A percentile compares a stretch with the other conserved stretches of the same genome.
These are phyloP conservation scores for Episyrphus balteatus DNA, from an alignment of 1,140 invertebrate genomes.

Conservation along the genomic window DNA sequence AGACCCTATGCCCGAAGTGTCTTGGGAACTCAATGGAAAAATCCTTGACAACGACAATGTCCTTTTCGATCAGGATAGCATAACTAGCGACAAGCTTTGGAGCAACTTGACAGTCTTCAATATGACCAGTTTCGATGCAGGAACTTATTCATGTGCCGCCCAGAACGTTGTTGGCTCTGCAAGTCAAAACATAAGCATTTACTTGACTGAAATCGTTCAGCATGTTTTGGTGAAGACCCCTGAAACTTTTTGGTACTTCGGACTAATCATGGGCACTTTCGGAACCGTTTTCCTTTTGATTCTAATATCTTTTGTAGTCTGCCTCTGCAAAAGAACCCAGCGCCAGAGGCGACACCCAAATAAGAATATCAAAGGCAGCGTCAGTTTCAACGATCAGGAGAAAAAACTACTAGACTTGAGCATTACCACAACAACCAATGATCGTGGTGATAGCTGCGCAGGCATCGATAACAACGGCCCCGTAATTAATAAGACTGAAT, in stretches of 20 bases:
- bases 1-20: conserved; percentile 70
- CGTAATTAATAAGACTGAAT: conserved; percentile 33
- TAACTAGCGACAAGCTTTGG: conserved; percentile 41
- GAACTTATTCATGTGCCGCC: conserved; percentile 69
- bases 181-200: conserved; percentile 55
- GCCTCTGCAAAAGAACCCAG: conserved; percentile 42
- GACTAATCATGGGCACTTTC: conserved; percentile 35
- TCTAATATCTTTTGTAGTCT: conserved; percentile 36
- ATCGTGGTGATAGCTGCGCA: conserved; percentile 47
- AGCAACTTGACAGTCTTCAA: conserved; percentile 61
- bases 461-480: conserved; percentile 44
- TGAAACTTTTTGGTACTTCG: conserved; percentile 37
- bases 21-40: conserved; percentile 70
- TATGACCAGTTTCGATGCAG: conserved; percentile 63
- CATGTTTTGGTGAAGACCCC: conserved; percentile 36
- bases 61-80: conserved; percentile 29
- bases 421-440: conserved; percentile 62
- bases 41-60: conserved; percentile 41
- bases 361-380: conserved; percentile 55
- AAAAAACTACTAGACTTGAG: conserved; percentile 69
- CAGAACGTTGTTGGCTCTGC: conserved; percentile 61
- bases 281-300: conserved; percentile 32
- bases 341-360: conserved; percentile 45
- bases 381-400: conserved; percentile 73
- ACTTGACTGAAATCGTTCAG: conserved; percentile 55